Base-by-base conservation (phyloP, 53 echinoderm and acorn worm species). In the Apostichopus leukothele region DNA sequence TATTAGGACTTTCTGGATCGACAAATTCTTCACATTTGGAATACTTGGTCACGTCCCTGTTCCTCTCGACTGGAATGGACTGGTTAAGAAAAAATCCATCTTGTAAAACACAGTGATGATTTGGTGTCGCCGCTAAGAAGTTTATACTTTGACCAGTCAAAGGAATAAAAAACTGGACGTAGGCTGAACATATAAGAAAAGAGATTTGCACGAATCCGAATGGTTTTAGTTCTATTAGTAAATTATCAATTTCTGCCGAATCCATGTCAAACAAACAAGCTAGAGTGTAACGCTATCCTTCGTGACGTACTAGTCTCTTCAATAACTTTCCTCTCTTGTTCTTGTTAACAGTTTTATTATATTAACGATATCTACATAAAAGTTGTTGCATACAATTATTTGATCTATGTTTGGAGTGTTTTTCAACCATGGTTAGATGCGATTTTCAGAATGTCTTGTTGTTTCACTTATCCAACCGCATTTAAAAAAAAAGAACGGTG, bases 101-200 rank as follows among this genome's bases (percentile, higher is more conserved):
- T n/a, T 8, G 23, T 0, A 86, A 23, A 21, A 84, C 26, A 81
- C 96, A 96, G 59, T 79, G 94, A 78, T 93, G 92, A 14, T 91
- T 89, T 60, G 96, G 96, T 13, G 83, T 86, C 10, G 93, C 96
- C 39, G 92, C 96, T 73, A 96, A 60, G 73, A 96, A 96, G 52
- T 83, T 90, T 39, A 96, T 93, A 76, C 84, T 84, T 57, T 84
- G 84, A 1, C 84, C 63, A 23, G 53, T 84, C 84, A 84, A 21
- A 60, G 84, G 84, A 19, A 60, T 84, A 57, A 84, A 84, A 25
- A 84, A 84, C 22, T 60, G 66, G 7, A 84, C 23, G 25, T 84
- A 84, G 61, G 84, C 66, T 60, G 60, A 60, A 84, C 19, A 22
- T 60, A 84, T 57, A 20, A 84, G 10, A 57, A 84, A 84, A 21